Base-by-base conservation (phyloP, 2,113 vertebrate species). In the Phaethon lepturus region DNA sequence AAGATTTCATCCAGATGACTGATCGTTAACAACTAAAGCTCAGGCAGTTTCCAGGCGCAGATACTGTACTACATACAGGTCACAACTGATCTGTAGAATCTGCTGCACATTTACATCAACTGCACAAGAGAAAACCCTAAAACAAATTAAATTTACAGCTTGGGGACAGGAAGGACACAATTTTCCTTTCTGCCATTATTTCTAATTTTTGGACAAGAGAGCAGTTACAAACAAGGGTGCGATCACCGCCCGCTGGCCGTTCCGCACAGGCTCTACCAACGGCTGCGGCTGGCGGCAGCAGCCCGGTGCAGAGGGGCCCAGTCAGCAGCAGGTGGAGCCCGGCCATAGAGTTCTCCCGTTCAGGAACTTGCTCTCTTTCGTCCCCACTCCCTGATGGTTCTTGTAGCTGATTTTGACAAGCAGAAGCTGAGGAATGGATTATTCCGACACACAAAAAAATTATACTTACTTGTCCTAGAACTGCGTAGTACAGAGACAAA, bases 311-410 rank as follows among this genome's bases (percentile, higher is more conserved):
- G 72, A 17, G 38, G 49, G 49, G 6, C 44, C 69, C 42, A 26
- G 6, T 0, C 56, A 42, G 82, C 96, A 88, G 93, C 93, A 97
- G 96, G 63, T 77, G 96, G 96, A 97, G 93, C 96, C 73, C 92
- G 5, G 80, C 63, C 55, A 47, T 28, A 94, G 69, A 0, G 3
- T 23, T 59, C 52, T 44, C 17, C 52, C 1, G 1, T 12, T 24
- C 17, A 6, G 45, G 40, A 42, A 52, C 31, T 0, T 1, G 10
- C 2, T 59, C 47, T 55, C 44, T 10, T 6, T 17, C 62, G 28
- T 17, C 50, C 0, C 12, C 44, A 2, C 26, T 8, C 8, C 11
- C 31, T 11, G 13, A 20, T 6, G 18, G 28, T 17, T 52, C 79
- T n/a, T 2, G 17, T 9, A 7, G 42, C 5, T 11, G 56, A 6